A percentile compares a stretch with the other conserved stretches of the same genome.
Evolutionary conservation across 2,888 invertebrate species (phyloP).

Genomic region (Lepidonotus clava): DNA sequence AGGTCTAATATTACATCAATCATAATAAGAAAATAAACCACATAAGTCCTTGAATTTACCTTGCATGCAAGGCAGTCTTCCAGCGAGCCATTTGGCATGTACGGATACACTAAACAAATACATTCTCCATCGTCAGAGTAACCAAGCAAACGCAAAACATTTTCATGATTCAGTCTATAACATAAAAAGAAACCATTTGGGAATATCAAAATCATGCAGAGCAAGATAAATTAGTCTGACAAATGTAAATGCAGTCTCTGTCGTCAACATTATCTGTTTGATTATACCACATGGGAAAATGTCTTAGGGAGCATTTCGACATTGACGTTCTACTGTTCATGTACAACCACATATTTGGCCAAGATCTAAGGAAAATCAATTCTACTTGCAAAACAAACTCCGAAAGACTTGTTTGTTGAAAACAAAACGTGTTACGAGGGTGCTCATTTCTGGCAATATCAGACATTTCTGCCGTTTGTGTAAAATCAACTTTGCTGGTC

Average conservation of each 20-base stretch:
- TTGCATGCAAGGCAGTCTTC: constrained; percentile 48
- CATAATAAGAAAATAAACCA: neutral
- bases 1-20: too few species aligned
- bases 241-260: too few species aligned
- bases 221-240: too few species aligned
- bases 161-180: constrained; percentile 4
- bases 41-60: neutral
- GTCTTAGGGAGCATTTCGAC: too few species aligned
- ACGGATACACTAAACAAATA: constrained; percentile 16
- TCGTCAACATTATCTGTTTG: too few species aligned
- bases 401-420: neutral
- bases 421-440: neutral
- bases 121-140: neutral
- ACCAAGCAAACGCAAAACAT: constrained; percentile 1
- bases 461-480: too few species aligned
- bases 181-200: neutral
- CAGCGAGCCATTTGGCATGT: constrained; percentile 32
- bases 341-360: too few species aligned
- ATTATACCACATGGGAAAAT: too few species aligned
- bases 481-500: neutral
- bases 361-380: too few species aligned
- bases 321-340: too few species aligned
- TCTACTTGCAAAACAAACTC: too few species aligned
- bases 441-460: too few species aligned
- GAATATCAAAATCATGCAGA: neutral